Percentiles rank a stretch among this genome's conserved stretches.
phyloP scores from a whole-genome alignment of 2,888 invertebrate genomes.

The Trissonchulus latispiculum region DNA sequence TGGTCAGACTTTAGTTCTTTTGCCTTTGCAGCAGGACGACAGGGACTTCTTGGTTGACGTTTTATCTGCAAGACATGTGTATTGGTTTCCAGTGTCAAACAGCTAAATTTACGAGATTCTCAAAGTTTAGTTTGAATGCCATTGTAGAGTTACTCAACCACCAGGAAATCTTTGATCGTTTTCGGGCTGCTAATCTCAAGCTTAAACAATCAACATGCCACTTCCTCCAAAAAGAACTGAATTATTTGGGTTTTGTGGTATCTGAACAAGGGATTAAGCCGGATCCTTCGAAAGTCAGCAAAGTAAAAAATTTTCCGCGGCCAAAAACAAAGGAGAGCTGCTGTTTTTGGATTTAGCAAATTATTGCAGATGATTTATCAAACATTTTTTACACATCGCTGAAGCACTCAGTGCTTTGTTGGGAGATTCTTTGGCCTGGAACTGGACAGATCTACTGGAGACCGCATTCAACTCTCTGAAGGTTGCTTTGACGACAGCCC shows the following conservation, averaged over 20 bases:
- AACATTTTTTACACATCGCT: neutral
- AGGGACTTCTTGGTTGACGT: too few species aligned
- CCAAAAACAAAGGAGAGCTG: neutral
- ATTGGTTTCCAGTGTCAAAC: too few species aligned
- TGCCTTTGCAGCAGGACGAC: too few species aligned
- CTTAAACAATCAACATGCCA: neutral
- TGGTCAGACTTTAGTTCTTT: too few species aligned
- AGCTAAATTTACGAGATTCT: too few species aligned
- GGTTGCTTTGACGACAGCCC: neutral
- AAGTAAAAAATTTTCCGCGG: neutral
- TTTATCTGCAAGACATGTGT: too few species aligned
- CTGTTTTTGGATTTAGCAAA: neutral
- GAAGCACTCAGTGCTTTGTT: neutral
- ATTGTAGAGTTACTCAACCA: too few species aligned
- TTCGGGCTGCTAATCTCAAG: neutral
- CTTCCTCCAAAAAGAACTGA: neutral
- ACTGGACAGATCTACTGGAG: neutral
- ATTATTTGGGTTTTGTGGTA: neutral
- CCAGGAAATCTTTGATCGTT: neutral
- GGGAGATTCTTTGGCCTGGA: neutral
- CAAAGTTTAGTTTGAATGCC: too few species aligned
- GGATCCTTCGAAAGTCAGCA: neutral
- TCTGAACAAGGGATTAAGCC: neutral
- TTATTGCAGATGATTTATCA: conserved; percentile 8
- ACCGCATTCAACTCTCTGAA: conserved; percentile 1